A percentile compares a stretch with the other conserved stretches of the same genome.
Evolutionary conservation across 23 tunicate genomes (phyloP).

Genomic region (Halocynthia aurantium): DNA sequence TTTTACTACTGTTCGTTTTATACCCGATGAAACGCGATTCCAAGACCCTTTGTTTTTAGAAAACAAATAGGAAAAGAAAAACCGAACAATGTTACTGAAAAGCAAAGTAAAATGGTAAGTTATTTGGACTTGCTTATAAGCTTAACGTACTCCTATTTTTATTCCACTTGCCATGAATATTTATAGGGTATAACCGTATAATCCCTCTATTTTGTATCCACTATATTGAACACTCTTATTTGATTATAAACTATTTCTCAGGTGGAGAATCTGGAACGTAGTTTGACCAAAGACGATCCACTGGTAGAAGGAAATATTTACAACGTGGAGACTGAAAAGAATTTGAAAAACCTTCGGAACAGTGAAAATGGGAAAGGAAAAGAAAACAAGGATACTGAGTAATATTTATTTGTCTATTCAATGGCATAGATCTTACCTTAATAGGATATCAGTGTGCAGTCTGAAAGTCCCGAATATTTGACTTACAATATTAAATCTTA

Average conservation of each 20-base stretch:
- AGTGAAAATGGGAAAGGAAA: slow-evolving; percentile 15
- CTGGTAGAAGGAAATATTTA: slow-evolving; percentile 57
- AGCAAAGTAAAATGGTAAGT: slow-evolving; percentile 13
- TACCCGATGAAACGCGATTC: not conserved
- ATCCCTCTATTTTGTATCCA: not conserved
- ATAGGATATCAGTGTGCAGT: not conserved
- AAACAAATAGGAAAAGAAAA: slow-evolving; percentile 20
- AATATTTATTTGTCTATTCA: not conserved
- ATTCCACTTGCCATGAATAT: not conserved
- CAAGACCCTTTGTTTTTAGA: not conserved
- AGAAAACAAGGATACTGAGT: slow-evolving; percentile 5
- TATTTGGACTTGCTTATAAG: not conserved
- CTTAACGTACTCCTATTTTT: too few species aligned
- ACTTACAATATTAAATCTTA: not conserved
- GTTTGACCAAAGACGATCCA: slow-evolving; percentile 78
- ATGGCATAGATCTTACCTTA: too few species aligned
- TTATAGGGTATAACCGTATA: not conserved
- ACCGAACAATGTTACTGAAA: not conserved
- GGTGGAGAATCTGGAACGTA: slow-evolving; percentile 65
- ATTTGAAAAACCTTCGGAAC: slow-evolving; percentile 18
- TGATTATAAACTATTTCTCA: slow-evolving; percentile 8
- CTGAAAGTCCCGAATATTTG: not conserved
- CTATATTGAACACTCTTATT: not conserved
- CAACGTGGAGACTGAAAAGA: slow-evolving; percentile 50
- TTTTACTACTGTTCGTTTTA: not conserved